Conservation (phyloP, 1,140 invertebrate species). For the Anthonomus grandis region DNA sequence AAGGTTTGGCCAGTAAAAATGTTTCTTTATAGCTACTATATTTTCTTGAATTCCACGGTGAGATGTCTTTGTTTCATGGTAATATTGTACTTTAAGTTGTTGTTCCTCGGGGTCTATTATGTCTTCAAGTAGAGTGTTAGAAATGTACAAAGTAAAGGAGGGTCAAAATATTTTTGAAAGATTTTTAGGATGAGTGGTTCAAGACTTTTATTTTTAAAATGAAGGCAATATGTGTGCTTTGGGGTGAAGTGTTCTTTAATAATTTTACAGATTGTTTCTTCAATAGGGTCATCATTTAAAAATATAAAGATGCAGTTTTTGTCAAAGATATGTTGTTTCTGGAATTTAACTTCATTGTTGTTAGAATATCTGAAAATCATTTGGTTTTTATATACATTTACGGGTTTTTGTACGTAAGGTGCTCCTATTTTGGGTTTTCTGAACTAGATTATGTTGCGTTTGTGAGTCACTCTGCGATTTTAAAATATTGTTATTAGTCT, state of each 20-base stretch:
- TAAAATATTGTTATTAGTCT: background rate
- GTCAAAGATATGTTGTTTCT: slow-evolving; percentile 2
- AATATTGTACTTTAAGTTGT: no score
- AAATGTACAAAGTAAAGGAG: no score
- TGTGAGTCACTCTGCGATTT: background rate
- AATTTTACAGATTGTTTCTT: background rate
- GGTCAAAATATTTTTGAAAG: no score
- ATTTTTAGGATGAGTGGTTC: slow-evolving; percentile 7
- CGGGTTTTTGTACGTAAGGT: background rate
- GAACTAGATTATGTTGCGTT: slow-evolving; percentile 3
- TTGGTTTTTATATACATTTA: slow-evolving; percentile 3
- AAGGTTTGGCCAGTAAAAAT: no score
- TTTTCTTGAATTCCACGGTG: no score
- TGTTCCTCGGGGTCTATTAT: no score
- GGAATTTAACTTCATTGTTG: no score
- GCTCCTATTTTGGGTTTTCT: slow-evolving; percentile 3
- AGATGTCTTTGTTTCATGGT: no score
- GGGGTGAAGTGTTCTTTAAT: slow-evolving; percentile 1
- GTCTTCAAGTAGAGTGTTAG: no score
- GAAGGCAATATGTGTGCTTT: slow-evolving; percentile 5
- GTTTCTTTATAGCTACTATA: no score
- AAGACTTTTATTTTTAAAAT: slow-evolving; percentile 8
- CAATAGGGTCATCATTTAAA: background rate
- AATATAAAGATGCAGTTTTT: slow-evolving; percentile 1
- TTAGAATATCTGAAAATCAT: no score